Conservation (phyloP, 2,888 invertebrate species). For the Pegoplata infirma region DNA sequence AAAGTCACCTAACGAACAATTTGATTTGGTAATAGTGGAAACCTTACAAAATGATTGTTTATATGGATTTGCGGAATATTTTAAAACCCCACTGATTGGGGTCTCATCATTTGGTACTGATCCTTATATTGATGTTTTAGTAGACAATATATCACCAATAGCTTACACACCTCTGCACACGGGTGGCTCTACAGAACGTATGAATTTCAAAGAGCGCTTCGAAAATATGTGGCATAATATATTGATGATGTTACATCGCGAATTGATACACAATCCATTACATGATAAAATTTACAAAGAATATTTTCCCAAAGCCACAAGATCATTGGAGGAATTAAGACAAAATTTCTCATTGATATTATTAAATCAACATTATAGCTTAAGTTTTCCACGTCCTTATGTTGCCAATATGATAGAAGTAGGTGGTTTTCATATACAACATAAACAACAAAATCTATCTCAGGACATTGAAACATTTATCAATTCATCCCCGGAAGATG, state of each 20-base stretch:
- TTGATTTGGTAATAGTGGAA: slow-evolving; percentile 75
- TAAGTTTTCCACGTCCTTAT: slow-evolving; percentile 72
- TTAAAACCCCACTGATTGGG: slow-evolving; percentile 69
- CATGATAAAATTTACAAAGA: slow-evolving; percentile 67
- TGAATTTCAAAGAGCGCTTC: slow-evolving; percentile 74
- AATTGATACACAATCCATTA: slow-evolving; percentile 67
- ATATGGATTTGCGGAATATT: slow-evolving; percentile 70
- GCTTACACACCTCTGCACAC: slow-evolving; percentile 71
- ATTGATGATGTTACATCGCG: slow-evolving; percentile 61
- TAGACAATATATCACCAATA: slow-evolving; percentile 71
- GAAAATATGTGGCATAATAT: slow-evolving; percentile 68
- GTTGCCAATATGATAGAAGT: slow-evolving; percentile 76
- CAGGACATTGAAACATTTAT: slow-evolving; percentile 74
- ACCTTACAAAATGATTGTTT: slow-evolving; percentile 72
- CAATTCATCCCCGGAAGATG: slow-evolving; percentile 76
- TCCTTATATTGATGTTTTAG: slow-evolving; percentile 60
- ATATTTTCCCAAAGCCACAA: slow-evolving; percentile 68
- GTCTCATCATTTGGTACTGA: slow-evolving; percentile 68
- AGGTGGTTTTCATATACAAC: slow-evolving; percentile 74
- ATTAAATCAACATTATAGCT: slow-evolving; percentile 72
- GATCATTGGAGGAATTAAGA: slow-evolving; percentile 64
- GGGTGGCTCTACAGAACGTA: slow-evolving; percentile 67
- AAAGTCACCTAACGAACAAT: slow-evolving; percentile 70
- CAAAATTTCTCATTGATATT: slow-evolving; percentile 70
- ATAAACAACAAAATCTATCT: slow-evolving; percentile 69